These are phyloP conservation scores for Meandrusa payeni DNA, from an alignment of 2,888 invertebrate genomes.

Conservation along the genomic window DNA sequence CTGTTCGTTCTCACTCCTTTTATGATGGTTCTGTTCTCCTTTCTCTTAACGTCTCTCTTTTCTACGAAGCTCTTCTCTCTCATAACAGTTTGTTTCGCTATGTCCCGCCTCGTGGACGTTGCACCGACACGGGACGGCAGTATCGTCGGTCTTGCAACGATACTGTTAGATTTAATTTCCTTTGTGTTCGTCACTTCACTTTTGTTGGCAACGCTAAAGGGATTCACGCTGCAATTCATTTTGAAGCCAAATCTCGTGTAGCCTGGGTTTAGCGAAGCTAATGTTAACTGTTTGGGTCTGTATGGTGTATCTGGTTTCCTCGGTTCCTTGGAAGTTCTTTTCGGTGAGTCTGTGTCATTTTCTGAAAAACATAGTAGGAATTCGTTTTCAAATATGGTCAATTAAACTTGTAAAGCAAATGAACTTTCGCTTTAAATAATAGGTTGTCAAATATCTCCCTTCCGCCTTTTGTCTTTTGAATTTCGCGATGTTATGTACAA, in stretches of 20 bases:
- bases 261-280: constrained; percentile 45
- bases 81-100: constrained; percentile 55
- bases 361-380: constrained; percentile 30
- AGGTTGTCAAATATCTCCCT: too few species aligned
- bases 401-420: too few species aligned
- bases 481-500: too few species aligned
- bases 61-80: constrained; percentile 60
- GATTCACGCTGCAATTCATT: constrained; percentile 60
- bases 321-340: constrained; percentile 25
- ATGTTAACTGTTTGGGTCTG: constrained; percentile 39
- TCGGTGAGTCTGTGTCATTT: constrained; percentile 28
- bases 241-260: constrained; percentile 77
- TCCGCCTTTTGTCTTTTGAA: too few species aligned
- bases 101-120: constrained; percentile 42
- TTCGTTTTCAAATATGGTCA: too few species aligned
- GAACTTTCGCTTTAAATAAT: too few species aligned
- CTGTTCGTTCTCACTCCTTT: constrained; percentile 86
- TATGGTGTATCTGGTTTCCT: constrained; percentile 41
- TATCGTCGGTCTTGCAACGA: constrained; percentile 33
- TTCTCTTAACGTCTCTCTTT: constrained; percentile 49
- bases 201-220: constrained; percentile 54
- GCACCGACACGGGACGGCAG: constrained; percentile 50
- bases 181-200: constrained; percentile 29
- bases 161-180: constrained; percentile 35
- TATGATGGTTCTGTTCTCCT: constrained; percentile 70